These are phyloP conservation scores for Allolobophora icterica DNA, from an alignment of 2,888 invertebrate species.

Conservation along the genomic window DNA sequence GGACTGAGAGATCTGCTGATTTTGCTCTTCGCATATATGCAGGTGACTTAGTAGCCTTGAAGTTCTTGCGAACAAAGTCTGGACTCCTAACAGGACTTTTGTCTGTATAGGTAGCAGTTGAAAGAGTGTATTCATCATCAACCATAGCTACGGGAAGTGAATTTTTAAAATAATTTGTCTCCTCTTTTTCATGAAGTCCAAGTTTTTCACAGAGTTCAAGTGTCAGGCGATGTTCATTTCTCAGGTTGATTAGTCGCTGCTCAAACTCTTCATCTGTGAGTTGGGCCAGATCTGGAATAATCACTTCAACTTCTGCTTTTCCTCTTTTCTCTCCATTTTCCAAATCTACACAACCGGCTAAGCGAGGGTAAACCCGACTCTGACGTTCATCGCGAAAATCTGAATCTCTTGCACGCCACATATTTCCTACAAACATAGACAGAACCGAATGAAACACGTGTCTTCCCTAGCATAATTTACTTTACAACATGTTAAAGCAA, in stretches of 20 bases:
- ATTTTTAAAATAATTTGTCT: neutral
- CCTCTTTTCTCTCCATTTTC: neutral
- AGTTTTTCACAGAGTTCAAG: conserved; percentile 25
- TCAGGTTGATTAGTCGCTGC: neutral
- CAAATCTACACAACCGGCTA: neutral
- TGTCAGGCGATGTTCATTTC: neutral
- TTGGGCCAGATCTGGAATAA: neutral
- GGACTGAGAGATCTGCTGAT: neutral
- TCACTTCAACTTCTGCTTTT: neutral
- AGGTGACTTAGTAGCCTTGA: neutral
- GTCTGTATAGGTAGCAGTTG: neutral
- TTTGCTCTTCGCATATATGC: neutral
- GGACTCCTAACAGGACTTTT: conserved; percentile 20
- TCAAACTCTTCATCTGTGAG: conserved; percentile 23
- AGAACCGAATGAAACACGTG: too few species aligned
- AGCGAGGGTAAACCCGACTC: conserved; percentile 22
- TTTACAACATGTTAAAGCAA: neutral
- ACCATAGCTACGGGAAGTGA: conserved; percentile 7
- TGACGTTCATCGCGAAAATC: conserved; percentile 24
- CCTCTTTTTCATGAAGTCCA: neutral
- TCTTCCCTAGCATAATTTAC: too few species aligned
- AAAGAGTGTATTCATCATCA: conserved; percentile 22
- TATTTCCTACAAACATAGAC: neutral
- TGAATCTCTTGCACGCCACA: conserved; percentile 14
- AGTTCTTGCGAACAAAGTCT: conserved; percentile 24